Percentiles rank a stretch among this genome's conserved stretches.
Evolutionary conservation across 1,140 invertebrate genomes (phyloP).

Genomic region (Andricus grossulariae): DNA sequence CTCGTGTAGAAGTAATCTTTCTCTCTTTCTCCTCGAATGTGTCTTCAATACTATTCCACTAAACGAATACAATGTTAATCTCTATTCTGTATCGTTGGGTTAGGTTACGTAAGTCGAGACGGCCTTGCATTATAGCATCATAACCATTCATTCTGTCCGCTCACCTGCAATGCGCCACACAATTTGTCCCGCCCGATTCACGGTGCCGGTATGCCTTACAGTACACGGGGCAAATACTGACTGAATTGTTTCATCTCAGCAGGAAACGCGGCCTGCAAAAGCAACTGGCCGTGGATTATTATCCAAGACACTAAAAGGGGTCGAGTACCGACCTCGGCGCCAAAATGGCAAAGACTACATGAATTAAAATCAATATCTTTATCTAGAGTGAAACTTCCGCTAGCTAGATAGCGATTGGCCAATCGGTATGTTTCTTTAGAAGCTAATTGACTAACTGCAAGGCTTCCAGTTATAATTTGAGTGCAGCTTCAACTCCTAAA

Average conservation of each 20-base stretch:
- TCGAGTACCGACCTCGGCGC: conserved; percentile 34
- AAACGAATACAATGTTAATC: conserved; percentile 61
- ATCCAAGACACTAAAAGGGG: conserved; percentile 40
- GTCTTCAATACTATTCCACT: neutral
- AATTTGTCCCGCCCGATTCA: conserved; percentile 51
- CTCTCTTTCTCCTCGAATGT: conserved; percentile 12
- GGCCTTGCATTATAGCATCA: conserved; percentile 72
- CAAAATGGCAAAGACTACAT: conserved; percentile 12
- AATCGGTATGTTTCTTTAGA: conserved; percentile 15
- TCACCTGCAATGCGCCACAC: conserved; percentile 70
- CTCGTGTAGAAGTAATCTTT: conserved; percentile 30
- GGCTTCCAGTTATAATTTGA: conserved; percentile 19
- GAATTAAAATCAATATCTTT: neutral
- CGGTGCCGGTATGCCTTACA: neutral
- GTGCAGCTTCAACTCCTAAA: conserved; percentile 12
- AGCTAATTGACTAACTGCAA: neutral
- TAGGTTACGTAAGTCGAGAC: conserved; percentile 64
- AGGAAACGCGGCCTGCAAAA: conserved; percentile 59
- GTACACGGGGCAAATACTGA: conserved; percentile 1
- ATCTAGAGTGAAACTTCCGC: conserved; percentile 16
- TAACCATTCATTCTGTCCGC: conserved; percentile 71
- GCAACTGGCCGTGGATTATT: conserved; percentile 56
- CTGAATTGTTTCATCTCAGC: conserved; percentile 31
- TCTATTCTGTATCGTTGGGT: conserved; percentile 64
- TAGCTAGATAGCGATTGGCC: neutral